Percentiles rank a stretch among this genome's conserved stretches.
These are phyloP conservation scores for Tetramorium bicarinatum DNA, from an alignment of 2,888 invertebrate species.

Conservation along the genomic window DNA sequence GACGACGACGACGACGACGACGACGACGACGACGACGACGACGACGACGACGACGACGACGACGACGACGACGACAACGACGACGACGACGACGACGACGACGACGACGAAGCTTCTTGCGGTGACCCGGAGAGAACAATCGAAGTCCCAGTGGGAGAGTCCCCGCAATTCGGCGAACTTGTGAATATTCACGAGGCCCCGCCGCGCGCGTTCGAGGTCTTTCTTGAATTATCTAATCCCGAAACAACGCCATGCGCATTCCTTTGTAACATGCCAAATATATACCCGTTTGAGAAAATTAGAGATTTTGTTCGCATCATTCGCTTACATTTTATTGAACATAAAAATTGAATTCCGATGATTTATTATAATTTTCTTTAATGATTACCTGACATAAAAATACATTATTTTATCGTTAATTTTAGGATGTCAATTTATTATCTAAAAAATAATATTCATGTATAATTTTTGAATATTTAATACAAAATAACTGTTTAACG, in stretches of 20 bases:
- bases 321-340: not conserved
- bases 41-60: not conserved
- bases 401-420: not conserved
- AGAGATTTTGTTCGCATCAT: not conserved
- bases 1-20: not conserved
- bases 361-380: not conserved
- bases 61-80: constrained; percentile 17
- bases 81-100: not conserved
- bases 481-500: not conserved
- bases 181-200: constrained; percentile 47
- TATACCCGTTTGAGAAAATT: not conserved
- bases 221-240: constrained; percentile 39
- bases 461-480: not conserved
- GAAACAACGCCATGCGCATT: not conserved
- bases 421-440: not conserved
- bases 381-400: not conserved
- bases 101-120: constrained; percentile 37
- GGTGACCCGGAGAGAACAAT: constrained; percentile 43
- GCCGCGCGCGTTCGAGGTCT: constrained; percentile 32
- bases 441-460: not conserved
- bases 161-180: constrained; percentile 33
- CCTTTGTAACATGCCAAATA: not conserved
- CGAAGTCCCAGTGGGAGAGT: constrained; percentile 40
- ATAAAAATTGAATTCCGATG: not conserved
- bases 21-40: constrained; percentile 18